Percentiles rank a stretch among this genome's conserved stretches.
phyloP scores from a whole-genome alignment of 2,797 vertebrate species.

The Spinibarbus caldwelli region DNA sequence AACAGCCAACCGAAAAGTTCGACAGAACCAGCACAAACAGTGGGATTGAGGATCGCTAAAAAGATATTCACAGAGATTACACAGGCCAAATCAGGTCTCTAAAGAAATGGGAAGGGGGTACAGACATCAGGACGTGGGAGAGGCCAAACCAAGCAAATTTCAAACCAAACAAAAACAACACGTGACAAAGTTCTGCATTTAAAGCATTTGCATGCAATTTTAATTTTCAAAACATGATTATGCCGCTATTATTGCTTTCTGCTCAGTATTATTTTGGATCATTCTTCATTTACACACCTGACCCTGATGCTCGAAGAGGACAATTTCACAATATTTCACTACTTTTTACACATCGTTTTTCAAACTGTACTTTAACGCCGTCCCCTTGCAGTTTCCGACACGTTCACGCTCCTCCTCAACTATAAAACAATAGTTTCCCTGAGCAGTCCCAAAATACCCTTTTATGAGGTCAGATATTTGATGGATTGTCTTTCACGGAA shows the following conservation, averaged over 20 bases:
- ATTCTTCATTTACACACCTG: constrained; percentile 42
- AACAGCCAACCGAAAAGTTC: constrained; percentile 25
- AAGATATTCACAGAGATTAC: constrained; percentile 39
- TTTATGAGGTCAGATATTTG: constrained; percentile 57
- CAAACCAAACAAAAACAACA: constrained; percentile 34
- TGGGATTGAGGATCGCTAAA: not conserved
- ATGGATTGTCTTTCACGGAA: constrained; percentile 61
- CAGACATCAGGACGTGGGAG: constrained; percentile 4
- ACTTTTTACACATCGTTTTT: constrained; percentile 5
- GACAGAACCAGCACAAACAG: constrained; percentile 41
- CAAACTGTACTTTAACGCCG: not conserved
- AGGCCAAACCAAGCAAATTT: constrained; percentile 29
- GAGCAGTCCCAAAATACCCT: constrained; percentile 54
- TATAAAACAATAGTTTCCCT: constrained; percentile 53
- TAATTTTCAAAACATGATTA: constrained; percentile 44
- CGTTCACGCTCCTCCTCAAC: constrained; percentile 29
- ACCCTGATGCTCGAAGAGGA: constrained; percentile 51
- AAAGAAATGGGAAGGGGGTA: constrained; percentile 17
- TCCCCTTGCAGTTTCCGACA: constrained; percentile 3
- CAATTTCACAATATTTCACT: constrained; percentile 30
- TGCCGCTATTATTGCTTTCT: constrained; percentile 55
- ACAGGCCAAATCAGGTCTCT: constrained; percentile 25
- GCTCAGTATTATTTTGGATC: constrained; percentile 49
- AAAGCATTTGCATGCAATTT: constrained; percentile 47
- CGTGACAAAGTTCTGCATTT: constrained; percentile 20